These are phyloP conservation scores for Tetrax tetrax DNA, from an alignment of 2,113 vertebrate species.

Conservation along the genomic window DNA sequence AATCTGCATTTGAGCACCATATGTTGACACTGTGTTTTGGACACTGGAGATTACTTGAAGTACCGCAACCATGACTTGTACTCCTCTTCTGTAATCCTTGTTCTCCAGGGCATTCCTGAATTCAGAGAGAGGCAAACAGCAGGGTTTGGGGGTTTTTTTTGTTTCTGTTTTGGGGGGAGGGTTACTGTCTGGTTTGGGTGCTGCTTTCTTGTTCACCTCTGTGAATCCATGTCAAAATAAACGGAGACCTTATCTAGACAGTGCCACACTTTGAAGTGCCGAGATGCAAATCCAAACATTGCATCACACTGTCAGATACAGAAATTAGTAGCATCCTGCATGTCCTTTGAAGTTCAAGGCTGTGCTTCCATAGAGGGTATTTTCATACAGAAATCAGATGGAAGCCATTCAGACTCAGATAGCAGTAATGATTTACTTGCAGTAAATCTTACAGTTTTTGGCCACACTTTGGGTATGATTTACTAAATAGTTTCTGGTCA, in stretches of 20 bases:
- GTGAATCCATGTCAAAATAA: slow-evolving; percentile 86
- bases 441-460: slow-evolving; percentile 65
- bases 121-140: slow-evolving; percentile 71
- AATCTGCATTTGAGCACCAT: slow-evolving; percentile 83
- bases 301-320: slow-evolving; percentile 78
- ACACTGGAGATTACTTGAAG: slow-evolving; percentile 82
- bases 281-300: slow-evolving; percentile 83
- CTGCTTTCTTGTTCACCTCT: slow-evolving; percentile 89
- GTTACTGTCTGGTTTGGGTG: slow-evolving; percentile 73
- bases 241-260: slow-evolving; percentile 79
- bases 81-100: slow-evolving; percentile 84
- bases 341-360: slow-evolving; percentile 82
- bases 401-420: slow-evolving; percentile 81
- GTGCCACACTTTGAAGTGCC: slow-evolving; percentile 84
- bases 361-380: slow-evolving; percentile 51
- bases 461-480: slow-evolving; percentile 61
- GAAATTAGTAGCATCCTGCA: slow-evolving; percentile 80
- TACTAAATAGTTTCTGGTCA: slow-evolving; percentile 58
- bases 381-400: slow-evolving; percentile 80
- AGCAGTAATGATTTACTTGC: slow-evolving; percentile 77
- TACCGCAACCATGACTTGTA: slow-evolving; percentile 70
- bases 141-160: neutral
- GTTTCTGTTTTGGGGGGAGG: slow-evolving; percentile 22
- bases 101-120: slow-evolving; percentile 86
- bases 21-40: slow-evolving; percentile 80